Conservation (phyloP, 2,888 invertebrate species). For the Graphium colonna region DNA sequence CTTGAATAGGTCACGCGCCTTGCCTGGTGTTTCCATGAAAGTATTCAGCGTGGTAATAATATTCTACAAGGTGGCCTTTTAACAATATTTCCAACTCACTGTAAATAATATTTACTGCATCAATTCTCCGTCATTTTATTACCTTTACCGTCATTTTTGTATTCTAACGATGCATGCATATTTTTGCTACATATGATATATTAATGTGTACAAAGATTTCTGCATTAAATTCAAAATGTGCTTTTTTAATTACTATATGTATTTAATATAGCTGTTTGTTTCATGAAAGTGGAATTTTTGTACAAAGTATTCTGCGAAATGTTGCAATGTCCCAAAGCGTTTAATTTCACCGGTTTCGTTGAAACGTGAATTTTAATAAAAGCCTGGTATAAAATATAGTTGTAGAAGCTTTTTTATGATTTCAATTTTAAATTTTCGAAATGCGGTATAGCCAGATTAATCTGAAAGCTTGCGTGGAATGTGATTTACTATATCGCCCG, state of each 20-base stretch:
- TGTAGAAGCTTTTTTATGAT: too few species aligned
- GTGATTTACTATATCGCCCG: too few species aligned
- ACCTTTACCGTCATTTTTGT: too few species aligned
- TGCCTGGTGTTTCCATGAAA: conserved; percentile 1
- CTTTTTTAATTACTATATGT: conserved; percentile 5
- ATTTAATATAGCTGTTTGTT: background rate
- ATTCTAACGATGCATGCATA: too few species aligned
- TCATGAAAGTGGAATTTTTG: background rate
- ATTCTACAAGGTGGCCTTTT: too few species aligned
- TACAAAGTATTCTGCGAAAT: background rate
- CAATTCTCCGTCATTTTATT: background rate
- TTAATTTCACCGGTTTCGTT: conserved; percentile 8
- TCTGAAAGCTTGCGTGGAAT: too few species aligned
- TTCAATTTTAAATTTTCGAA: too few species aligned
- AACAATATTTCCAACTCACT: too few species aligned
- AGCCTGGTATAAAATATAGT: too few species aligned
- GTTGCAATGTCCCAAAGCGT: background rate
- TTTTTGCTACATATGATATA: too few species aligned
- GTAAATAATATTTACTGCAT: background rate
- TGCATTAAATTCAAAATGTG: conserved; percentile 5
- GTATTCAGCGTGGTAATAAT: background rate
- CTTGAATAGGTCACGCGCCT: conserved; percentile 8
- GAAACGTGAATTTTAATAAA: background rate
- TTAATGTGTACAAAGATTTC: too few species aligned
- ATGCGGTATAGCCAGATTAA: too few species aligned